Base-by-base conservation (phyloP, 2,797 vertebrate genomes). In the Amphiprion clarkii region DNA sequence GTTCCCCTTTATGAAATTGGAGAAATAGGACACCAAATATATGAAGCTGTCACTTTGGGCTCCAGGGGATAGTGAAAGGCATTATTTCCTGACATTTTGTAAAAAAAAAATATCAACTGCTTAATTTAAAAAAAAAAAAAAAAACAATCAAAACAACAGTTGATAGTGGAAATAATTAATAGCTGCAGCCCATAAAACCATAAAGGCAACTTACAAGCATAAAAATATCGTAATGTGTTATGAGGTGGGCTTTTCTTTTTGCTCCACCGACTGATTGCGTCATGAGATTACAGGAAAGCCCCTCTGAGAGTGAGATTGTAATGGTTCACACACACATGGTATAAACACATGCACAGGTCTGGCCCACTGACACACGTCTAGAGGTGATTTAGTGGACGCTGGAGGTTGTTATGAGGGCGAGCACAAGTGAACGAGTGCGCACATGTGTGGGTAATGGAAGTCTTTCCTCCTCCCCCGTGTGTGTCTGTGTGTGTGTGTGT, bases 351-450 rank as follows among this genome's bases (percentile, higher is more conserved):
- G 16, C 60, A 57, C 46, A 25, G 6, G 49, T 74, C 87, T 66
- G 68, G 56, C 81, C 48, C 76, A 57, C 67, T 57, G 58, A 76
- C 67, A 68, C 72, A 64, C 33, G 68, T 74, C 70, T 67, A 16
- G 56, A 70, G 59, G 70, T 88, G 83, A 91, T 90, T 92, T 88
- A 93, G 53, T 71, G 74, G 67, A 84, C 60, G 59, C 74, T 63
- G 1, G 0, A 69, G 78, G 63, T 77, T 71, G 65, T 67, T 46
- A 39, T 57, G 46, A 85, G 67, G 33, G 56, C 1, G 23, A 71
- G 49, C 21, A 49, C 11, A 56, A 62, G 52, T 48, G 58, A 52
- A 44, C 33, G 59, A 62, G 71, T 76, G 66, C n/a, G 46, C 51
- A 78, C 39, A 52, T 40, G 54, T 83, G 78, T 78, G 62, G 48